Conservation (phyloP, 2,797 vertebrate genomes). For the Sparus aurata region DNA sequence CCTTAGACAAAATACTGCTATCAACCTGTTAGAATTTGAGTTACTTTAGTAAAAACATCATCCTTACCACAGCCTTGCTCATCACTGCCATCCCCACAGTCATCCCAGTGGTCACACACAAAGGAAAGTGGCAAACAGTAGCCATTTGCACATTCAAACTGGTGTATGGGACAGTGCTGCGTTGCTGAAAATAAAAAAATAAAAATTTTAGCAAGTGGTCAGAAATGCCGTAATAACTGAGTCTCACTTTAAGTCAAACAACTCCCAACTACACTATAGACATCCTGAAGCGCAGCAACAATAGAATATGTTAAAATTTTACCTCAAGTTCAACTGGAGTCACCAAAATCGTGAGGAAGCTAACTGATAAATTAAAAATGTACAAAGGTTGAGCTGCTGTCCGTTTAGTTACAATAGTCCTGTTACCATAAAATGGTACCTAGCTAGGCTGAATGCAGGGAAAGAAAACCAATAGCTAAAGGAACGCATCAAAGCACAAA, state of each 20-base stretch:
- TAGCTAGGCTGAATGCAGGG: not conserved
- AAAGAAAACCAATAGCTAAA: not conserved
- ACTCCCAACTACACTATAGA: not conserved
- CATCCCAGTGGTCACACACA: slow-evolving; percentile 84
- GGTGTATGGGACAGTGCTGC: slow-evolving; percentile 74
- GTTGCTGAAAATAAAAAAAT: slow-evolving; percentile 55
- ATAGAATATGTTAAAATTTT: not conserved
- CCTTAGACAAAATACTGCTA: not conserved
- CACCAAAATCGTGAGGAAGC: slow-evolving; percentile 3
- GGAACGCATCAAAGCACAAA: too few species aligned
- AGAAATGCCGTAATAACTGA: not conserved
- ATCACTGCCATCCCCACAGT: slow-evolving; percentile 85
- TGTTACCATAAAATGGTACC: not conserved
- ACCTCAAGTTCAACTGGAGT: not conserved
- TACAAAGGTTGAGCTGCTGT: not conserved
- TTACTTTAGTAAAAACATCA: not conserved
- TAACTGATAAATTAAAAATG: not conserved
- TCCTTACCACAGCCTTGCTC: slow-evolving; percentile 82
- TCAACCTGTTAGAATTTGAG: too few species aligned
- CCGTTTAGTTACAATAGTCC: not conserved
- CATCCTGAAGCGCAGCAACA: not conserved
- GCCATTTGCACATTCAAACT: slow-evolving; percentile 82
- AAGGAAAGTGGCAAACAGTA: slow-evolving; percentile 76
- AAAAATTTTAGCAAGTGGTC: not conserved
- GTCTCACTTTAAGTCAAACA: not conserved